A percentile compares a stretch with the other conserved stretches of the same genome.
Conservation (phyloP, 2,797 vertebrate genomes). For the Tinamus major region DNA sequence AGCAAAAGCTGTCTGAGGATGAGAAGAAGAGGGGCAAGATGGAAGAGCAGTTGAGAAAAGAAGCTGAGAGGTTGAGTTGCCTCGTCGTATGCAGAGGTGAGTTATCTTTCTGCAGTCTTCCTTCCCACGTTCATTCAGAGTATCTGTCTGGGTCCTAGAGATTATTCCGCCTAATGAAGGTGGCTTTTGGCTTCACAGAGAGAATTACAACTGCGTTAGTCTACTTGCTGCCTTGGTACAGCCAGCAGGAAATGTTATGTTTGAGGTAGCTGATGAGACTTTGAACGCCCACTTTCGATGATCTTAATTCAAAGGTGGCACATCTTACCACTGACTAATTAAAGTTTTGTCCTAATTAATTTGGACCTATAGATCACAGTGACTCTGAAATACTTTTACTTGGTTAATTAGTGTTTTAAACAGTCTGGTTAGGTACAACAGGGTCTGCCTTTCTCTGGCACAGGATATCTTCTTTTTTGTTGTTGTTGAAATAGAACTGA, state of each 20-base stretch:
- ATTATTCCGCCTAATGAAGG: background rate
- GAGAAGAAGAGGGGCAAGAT: background rate
- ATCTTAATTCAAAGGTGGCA: background rate
- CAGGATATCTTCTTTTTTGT: background rate
- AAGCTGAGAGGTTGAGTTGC: background rate
- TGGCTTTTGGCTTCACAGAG: background rate
- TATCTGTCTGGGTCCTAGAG: background rate
- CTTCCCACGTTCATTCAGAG: background rate
- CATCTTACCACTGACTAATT: background rate
- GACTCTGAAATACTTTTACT: background rate
- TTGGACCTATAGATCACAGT: background rate
- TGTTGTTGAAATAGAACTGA: background rate
- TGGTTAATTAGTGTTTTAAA: slow-evolving; percentile 1
- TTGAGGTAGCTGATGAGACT: background rate
- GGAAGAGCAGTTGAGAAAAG: background rate
- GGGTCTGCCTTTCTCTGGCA: background rate
- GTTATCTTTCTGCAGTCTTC: background rate
- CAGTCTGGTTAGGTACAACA: background rate
- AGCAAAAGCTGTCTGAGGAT: background rate
- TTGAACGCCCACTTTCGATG: background rate
- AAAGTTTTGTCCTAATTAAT: slow-evolving; percentile 1
- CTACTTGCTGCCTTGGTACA: background rate
- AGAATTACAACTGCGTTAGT: background rate
- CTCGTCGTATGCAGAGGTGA: background rate
- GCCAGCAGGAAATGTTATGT: background rate